Evolutionary conservation across 2,888 invertebrate species (phyloP), one percentile per base, ranked within the genome.

Genomic region (Tenthredo distinguenda): DNA sequence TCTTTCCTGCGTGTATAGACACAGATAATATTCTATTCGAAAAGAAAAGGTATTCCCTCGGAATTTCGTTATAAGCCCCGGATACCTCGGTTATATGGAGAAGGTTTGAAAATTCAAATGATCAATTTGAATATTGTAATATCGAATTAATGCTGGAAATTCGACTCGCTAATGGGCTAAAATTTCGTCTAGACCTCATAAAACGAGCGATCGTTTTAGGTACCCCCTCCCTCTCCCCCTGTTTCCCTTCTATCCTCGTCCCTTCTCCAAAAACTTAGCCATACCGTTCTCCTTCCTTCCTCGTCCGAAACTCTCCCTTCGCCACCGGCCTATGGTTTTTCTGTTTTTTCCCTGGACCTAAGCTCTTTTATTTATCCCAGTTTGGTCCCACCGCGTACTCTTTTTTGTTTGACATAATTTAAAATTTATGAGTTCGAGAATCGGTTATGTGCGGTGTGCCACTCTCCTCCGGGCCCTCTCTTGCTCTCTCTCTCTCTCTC

Each of bases 51-150:
- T 31, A 50, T 77, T 50, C 50, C 47, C 76, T 47, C 50, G 47
- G 50, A 50, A 77, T 77, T 77, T 77, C 50, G 34, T 77, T 68
- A 68, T 34, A 77, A 77, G 21, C 50, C 50, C 31, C 47, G 76
- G 31, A 62, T 62, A 62, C 62, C 55, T n/a, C 7, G 55, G n/a
- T 55, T 50, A 62, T 62, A 62, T 26, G 12, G 26, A 62, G 81
- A 26, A 37, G 89, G 90, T 89, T 89, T 86, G 90, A 91, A 90
- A 92, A 92, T 91, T 91, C 91, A 91, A 90, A 90, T 89, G 90
- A 92, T 89, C 91, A 90, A 93, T 93, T 93, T 93, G 92, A 93
- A 93, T 93, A 92, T 92, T 92, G 91, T 92, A 92, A 93, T 92
- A 92, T 91, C 91, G 91, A 92, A 92, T 93, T 93, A 93, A 93